Conservation (phyloP, 2,888 invertebrate species). For the Aphidoletes aphidimyza region DNA sequence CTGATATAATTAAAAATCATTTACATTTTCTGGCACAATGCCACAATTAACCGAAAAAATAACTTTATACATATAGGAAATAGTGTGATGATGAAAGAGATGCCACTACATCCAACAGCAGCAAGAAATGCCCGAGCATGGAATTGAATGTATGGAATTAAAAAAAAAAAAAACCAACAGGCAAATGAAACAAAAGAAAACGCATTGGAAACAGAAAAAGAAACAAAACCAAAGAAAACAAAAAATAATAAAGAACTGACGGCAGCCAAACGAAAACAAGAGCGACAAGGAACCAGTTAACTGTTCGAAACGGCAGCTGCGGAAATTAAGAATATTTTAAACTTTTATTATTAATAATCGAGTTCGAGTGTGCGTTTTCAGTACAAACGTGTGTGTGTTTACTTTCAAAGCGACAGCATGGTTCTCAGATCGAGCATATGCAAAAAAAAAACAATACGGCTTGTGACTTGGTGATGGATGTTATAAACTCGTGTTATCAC, state of each 20-base stretch:
- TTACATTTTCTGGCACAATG: conserved; percentile 46
- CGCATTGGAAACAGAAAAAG: conserved; percentile 6
- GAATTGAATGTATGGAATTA: no score
- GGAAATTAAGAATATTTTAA: conserved; percentile 54
- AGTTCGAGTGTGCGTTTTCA: background rate
- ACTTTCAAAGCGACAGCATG: conserved; percentile 51
- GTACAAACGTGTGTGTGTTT: conserved; percentile 28
- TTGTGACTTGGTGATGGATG: conserved; percentile 44
- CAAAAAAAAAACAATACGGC: conserved; percentile 37
- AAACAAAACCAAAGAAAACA: background rate
- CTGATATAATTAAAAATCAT: conserved; percentile 54
- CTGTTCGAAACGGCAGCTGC: conserved; percentile 44
- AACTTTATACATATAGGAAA: conserved; percentile 50
- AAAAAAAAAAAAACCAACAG: no score
- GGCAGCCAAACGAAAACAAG: conserved; percentile 18
- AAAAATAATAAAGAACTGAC: background rate
- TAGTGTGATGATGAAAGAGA: conserved; percentile 27
- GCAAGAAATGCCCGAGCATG: background rate
- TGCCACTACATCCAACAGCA: background rate
- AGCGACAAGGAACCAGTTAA: conserved; percentile 53
- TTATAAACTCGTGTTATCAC: conserved; percentile 52
- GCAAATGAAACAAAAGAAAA: no score
- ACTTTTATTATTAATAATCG: conserved; percentile 52
- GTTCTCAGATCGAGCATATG: background rate
- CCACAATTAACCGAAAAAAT: conserved; percentile 20